Percentiles rank a stretch among this genome's conserved stretches.
Conservation (phyloP, 2,888 invertebrate genomes). For the Cotesia congregata region DNA sequence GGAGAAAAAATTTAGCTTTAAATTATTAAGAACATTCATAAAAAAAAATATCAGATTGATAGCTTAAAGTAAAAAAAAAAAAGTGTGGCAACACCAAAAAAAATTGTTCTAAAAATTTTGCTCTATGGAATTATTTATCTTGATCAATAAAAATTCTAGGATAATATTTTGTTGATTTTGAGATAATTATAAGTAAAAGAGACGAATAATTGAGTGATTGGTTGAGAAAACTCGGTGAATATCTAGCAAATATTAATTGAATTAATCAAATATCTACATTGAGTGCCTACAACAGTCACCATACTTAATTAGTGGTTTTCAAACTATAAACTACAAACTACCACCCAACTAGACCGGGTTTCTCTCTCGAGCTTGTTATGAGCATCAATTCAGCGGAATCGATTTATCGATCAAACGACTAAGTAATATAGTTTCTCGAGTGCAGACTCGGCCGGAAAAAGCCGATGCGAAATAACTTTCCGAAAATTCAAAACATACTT, state of each 20-base stretch:
- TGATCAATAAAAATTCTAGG: too few species aligned
- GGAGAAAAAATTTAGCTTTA: too few species aligned
- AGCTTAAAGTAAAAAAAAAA: too few species aligned
- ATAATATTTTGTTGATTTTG: too few species aligned
- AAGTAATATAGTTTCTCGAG: neutral
- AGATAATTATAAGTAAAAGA: neutral
- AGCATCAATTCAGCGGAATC: neutral
- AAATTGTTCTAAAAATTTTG: too few species aligned
- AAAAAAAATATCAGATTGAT: too few species aligned
- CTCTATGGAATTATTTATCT: too few species aligned
- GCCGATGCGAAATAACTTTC: conserved; percentile 47
- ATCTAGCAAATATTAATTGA: neutral
- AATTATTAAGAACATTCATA: too few species aligned
- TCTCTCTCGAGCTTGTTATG: neutral
- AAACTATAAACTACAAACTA: neutral
- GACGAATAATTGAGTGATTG: neutral
- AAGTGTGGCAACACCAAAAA: too few species aligned
- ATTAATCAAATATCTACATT: neutral
- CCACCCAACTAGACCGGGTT: neutral
- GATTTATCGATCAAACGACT: neutral
- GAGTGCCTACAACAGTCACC: neutral
- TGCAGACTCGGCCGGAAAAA: neutral
- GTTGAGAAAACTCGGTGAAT: neutral
- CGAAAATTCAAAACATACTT: conserved; percentile 58
- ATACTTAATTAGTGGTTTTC: conserved; percentile 1